Conservation (phyloP, 2,888 invertebrate genomes). For the Drosophila nr. medialis region DNA sequence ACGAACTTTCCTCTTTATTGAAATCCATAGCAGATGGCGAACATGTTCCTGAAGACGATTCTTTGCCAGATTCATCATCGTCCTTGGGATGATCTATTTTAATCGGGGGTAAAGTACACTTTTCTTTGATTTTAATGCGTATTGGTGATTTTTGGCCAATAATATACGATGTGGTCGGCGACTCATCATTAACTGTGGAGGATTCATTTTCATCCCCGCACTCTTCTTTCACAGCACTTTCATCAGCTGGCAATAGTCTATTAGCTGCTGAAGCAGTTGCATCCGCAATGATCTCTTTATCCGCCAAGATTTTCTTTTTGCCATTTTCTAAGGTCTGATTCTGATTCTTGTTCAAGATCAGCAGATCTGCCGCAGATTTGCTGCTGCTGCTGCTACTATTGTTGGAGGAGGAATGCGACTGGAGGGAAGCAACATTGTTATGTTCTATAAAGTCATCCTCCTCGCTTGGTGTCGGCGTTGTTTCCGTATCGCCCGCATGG, state of each 20-base stretch:
- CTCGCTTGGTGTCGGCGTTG: slow-evolving; percentile 43
- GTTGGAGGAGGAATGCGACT: slow-evolving; percentile 32
- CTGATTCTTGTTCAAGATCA: slow-evolving; percentile 10
- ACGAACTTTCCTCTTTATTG: background rate
- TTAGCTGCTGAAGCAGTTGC: background rate
- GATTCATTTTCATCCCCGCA: background rate
- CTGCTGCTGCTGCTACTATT: slow-evolving; percentile 12
- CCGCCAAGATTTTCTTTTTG: background rate
- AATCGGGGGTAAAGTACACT: background rate
- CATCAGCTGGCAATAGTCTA: background rate
- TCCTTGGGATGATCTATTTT: background rate
- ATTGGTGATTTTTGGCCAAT: background rate
- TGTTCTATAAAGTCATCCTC: slow-evolving; percentile 60
- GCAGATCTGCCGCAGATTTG: background rate
- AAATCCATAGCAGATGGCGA: background rate
- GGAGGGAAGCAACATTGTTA: slow-evolving; percentile 28
- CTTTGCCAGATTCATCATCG: background rate
- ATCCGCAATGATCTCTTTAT: background rate
- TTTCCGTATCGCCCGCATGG: slow-evolving; percentile 42
- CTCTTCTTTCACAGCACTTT: slow-evolving; percentile 8
- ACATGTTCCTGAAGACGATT: background rate
- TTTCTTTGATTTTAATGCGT: slow-evolving; percentile 2
- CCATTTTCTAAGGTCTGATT: slow-evolving; percentile 39
- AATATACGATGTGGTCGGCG: slow-evolving; percentile 24
- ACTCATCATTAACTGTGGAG: slow-evolving; percentile 5